Conservation (phyloP, 35 echinoderm and acorn worm species). For the Lytechinus pictus region DNA sequence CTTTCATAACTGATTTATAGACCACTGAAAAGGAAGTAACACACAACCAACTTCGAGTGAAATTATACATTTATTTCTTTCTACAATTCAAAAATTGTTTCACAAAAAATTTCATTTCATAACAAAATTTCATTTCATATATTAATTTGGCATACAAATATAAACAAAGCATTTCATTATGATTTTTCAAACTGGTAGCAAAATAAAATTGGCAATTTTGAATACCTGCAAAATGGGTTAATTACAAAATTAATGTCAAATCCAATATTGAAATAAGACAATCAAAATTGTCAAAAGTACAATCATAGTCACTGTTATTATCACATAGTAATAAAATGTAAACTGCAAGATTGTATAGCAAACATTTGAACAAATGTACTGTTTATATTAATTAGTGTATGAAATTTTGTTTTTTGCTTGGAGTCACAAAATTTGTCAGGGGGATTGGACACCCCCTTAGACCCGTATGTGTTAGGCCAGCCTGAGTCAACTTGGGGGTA, state of each 20-base stretch:
- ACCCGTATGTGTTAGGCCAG: no score
- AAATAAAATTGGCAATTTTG: neutral
- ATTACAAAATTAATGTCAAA: neutral
- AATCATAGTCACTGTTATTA: neutral
- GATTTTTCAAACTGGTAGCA: neutral
- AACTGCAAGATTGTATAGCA: no score
- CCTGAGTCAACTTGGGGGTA: no score
- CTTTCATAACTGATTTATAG: no score
- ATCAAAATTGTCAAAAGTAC: neutral
- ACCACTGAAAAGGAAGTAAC: no score
- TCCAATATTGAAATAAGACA: neutral
- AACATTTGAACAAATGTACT: no score
- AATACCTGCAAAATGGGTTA: neutral
- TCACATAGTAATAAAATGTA: neutral
- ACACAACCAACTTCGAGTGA: neutral
- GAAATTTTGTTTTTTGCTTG: no score
- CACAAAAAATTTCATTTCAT: no score
- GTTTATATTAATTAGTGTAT: no score
- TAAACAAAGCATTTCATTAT: neutral
- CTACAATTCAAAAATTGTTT: neutral
- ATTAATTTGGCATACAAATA: neutral
- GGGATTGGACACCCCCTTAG: no score
- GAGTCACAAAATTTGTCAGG: no score
- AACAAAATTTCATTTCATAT: neutral
- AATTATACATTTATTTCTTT: neutral